Conservation (phyloP, 2,888 invertebrate genomes). For the Odontomyia ornata region DNA sequence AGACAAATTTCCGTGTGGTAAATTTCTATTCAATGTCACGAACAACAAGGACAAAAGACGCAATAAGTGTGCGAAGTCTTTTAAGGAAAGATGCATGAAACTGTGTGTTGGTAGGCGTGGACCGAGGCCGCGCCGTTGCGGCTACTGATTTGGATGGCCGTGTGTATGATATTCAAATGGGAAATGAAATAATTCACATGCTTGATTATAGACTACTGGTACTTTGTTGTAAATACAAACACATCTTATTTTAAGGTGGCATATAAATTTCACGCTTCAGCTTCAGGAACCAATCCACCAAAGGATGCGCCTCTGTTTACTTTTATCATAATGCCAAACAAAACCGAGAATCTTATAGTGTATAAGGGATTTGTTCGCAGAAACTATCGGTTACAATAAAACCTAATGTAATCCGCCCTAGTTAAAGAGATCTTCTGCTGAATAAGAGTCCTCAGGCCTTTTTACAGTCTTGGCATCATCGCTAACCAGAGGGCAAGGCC, state of each 20-base stretch:
- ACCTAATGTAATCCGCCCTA: conserved; percentile 22
- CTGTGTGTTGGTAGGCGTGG: background rate
- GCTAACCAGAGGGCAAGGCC: background rate
- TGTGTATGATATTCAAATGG: no score
- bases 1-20: conserved; percentile 40
- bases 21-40: background rate
- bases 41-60: conserved; percentile 20
- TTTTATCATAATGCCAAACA: conserved; percentile 17
- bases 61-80: background rate
- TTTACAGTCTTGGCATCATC: conserved; percentile 31
- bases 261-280: no score
- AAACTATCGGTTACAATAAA: conserved; percentile 8
- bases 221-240: no score
- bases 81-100: background rate
- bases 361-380: background rate
- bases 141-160: no score
- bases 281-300: background rate
- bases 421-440: conserved; percentile 7
- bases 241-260: no score
- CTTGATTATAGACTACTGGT: no score
- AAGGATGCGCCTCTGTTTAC: background rate
- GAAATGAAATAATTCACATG: no score
- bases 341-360: background rate
- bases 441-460: background rate
- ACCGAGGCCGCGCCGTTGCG: no score